These are phyloP conservation scores for Cosmorhoe ocellata DNA, from an alignment of 2,888 invertebrate species.

Conservation along the genomic window DNA sequence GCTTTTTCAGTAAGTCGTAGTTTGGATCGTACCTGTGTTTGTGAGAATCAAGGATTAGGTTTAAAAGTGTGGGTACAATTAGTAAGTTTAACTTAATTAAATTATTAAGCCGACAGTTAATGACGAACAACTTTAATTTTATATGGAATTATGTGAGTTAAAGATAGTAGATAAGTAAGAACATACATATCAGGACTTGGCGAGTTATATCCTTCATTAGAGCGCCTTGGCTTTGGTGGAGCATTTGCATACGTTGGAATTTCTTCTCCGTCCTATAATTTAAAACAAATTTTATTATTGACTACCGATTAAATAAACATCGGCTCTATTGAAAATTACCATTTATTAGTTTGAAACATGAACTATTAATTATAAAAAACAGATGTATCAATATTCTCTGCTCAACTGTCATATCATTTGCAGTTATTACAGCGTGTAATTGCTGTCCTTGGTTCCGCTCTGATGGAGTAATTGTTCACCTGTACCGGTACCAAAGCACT, in stretches of 20 bases:
- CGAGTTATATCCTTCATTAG: constrained; percentile 89
- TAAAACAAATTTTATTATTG: not conserved
- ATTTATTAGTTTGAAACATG: too few relatives aligned
- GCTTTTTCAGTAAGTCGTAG: constrained; percentile 79
- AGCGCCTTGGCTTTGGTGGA: constrained; percentile 92
- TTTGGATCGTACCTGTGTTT: constrained; percentile 78
- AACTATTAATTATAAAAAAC: not conserved
- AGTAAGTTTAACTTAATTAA: not conserved
- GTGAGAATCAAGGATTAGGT: constrained; percentile 19
- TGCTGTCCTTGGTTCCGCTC: constrained; percentile 77
- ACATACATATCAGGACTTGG: constrained; percentile 86
- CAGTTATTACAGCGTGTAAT: constrained; percentile 65
- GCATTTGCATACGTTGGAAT: constrained; percentile 92
- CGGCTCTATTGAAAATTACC: not conserved
- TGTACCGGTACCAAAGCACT: constrained; percentile 49
- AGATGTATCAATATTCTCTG: constrained; percentile 27
- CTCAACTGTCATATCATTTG: constrained; percentile 31
- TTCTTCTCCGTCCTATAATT: constrained; percentile 65
- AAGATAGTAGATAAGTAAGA: not conserved
- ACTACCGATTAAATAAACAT: not conserved
- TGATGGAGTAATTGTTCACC: constrained; percentile 66
- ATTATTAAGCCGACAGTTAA: not conserved
- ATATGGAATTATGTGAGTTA: too few relatives aligned
- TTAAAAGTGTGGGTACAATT: constrained; percentile 13
- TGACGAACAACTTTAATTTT: too few relatives aligned